Evolutionary conservation across 2,888 invertebrate genomes (phyloP).

Genomic region (Lepas anatifera): DNA sequence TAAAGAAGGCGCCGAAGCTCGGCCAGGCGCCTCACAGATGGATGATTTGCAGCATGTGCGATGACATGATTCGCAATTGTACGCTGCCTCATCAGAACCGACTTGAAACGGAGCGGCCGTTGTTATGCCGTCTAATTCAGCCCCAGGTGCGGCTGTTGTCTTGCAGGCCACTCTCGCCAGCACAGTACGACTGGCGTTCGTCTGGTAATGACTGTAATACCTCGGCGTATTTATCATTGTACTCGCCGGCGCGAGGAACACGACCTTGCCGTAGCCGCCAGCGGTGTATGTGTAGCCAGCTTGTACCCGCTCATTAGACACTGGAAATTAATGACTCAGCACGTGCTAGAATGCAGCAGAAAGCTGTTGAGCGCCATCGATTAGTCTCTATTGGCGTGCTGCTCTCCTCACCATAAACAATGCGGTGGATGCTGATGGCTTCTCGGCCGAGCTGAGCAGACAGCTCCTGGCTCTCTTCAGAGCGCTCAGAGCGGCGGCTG

Average conservation of each 20-base stretch:
- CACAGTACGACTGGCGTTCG: neutral
- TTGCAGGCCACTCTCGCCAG: neutral
- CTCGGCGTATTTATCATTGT: neutral
- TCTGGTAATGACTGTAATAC: neutral
- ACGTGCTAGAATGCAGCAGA: neutral
- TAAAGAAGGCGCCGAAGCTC: too few relatives aligned
- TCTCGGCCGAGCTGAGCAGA: too few relatives aligned
- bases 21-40: neutral
- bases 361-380: neutral
- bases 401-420: too few relatives aligned
- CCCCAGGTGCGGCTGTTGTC: too few relatives aligned
- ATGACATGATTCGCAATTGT: constrained; percentile 10
- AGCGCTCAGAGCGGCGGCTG: too few relatives aligned
- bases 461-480: too few relatives aligned
- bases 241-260: neutral
- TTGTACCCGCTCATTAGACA: neutral
- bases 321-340: neutral
- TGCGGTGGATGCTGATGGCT: too few relatives aligned
- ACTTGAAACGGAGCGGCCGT: neutral
- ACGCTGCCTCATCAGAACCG: neutral
- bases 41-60: constrained; percentile 4
- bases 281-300: neutral
- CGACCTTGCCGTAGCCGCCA: neutral
- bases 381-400: too few relatives aligned
- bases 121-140: constrained; percentile 3